These are phyloP conservation scores for Glyptemys insculpta DNA, from an alignment of 2,797 vertebrate genomes.

Conservation along the genomic window DNA sequence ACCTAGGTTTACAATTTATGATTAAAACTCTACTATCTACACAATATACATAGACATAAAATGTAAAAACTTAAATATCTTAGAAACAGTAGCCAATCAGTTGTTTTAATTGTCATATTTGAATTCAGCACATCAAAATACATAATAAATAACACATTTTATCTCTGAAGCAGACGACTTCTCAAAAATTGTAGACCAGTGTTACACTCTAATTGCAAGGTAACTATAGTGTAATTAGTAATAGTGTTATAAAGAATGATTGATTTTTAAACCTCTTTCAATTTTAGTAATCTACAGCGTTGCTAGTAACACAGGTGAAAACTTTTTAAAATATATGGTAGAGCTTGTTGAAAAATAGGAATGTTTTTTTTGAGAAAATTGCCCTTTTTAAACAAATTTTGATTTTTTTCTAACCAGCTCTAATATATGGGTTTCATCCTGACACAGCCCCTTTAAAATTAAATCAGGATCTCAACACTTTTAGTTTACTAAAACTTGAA, in stretches of 20 bases:
- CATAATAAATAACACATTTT: no score
- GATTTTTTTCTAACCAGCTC: not conserved
- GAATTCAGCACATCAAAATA: no score
- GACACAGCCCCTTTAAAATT: not conserved
- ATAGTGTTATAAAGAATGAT: not conserved
- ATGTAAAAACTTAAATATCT: no score
- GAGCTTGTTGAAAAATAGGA: not conserved
- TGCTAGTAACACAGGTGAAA: not conserved
- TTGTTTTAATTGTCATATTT: no score
- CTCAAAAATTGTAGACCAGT: no score
- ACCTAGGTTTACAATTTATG: no score
- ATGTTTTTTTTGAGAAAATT: not conserved
- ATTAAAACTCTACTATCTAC: no score
- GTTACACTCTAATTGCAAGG: not conserved
- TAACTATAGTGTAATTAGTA: not conserved
- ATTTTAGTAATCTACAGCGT: not conserved
- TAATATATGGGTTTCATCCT: not conserved
- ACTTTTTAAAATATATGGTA: not conserved
- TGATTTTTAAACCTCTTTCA: not conserved
- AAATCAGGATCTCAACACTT: not conserved
- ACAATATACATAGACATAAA: no score
- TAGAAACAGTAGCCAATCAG: no score
- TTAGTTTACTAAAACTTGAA: not conserved
- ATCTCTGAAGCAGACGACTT: no score
- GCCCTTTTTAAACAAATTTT: not conserved